These are phyloP conservation scores for Paramormyrops hopkinsi DNA, from an alignment of 2,797 vertebrate species.

Conservation along the genomic window DNA sequence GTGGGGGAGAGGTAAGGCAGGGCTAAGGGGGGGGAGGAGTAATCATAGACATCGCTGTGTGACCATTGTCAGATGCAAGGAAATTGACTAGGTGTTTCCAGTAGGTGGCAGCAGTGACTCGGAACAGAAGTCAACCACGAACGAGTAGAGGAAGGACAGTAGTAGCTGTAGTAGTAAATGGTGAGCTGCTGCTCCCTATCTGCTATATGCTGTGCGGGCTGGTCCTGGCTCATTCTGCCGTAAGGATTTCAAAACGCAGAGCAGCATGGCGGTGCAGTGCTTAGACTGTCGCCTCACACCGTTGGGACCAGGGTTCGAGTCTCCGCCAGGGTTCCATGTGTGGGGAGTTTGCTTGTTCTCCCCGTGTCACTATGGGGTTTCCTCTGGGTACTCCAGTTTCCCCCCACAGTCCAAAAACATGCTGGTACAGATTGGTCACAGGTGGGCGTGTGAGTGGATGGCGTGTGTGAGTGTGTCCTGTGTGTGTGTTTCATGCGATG, in stretches of 20 bases:
- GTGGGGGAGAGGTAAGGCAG: slow-evolving; percentile 18
- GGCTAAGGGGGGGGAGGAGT: background rate
- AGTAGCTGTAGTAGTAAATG: background rate
- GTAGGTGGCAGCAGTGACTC: background rate
- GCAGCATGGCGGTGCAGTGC: no score
- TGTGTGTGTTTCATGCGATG: no score
- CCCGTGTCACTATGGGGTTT: no score
- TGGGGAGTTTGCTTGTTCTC: no score
- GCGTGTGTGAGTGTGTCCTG: no score
- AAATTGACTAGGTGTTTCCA: background rate
- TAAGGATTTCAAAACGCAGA: no score
- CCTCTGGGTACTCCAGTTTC: no score
- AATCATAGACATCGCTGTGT: background rate
- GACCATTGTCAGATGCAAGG: background rate
- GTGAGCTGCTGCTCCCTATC: background rate
- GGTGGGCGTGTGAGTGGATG: background rate
- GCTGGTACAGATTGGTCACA: no score
- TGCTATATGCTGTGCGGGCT: background rate
- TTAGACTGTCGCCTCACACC: no score
- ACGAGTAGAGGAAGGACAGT: background rate
- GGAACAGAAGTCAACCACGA: background rate
- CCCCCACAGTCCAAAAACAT: no score
- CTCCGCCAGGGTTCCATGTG: no score
- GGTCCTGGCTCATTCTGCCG: background rate
- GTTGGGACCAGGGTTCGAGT: no score